Evolutionary conservation across 1,140 invertebrate genomes (phyloP).

Genomic region (Macrobrachium nipponense): DNA sequence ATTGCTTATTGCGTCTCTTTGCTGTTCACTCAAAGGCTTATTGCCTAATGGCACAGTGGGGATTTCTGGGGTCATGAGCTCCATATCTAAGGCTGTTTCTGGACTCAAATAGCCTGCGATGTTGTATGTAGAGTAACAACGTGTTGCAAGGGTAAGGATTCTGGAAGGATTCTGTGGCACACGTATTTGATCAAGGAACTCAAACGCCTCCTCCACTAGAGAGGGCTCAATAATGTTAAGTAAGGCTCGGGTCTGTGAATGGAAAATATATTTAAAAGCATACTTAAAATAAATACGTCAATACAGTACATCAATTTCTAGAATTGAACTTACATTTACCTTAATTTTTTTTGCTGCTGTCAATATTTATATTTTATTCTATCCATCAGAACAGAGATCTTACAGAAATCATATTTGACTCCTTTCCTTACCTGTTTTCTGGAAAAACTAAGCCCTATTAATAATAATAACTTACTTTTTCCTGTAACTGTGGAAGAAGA

Average conservation of each 20-base stretch:
- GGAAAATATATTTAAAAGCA: constrained; percentile 20
- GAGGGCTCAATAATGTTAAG: constrained; percentile 85
- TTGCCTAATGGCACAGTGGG: constrained; percentile 22
- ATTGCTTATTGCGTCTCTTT: constrained; percentile 15
- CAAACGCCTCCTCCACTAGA: constrained; percentile 85
- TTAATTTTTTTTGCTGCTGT: too few relatives aligned
- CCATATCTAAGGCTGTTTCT: constrained; percentile 59
- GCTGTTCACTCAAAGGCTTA: not conserved
- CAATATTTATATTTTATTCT: not conserved
- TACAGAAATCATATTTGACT: too few relatives aligned
- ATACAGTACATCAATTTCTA: not conserved
- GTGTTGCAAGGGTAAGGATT: constrained; percentile 55
- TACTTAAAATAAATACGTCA: not conserved
- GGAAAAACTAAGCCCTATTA: too few relatives aligned
- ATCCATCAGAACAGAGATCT: not conserved
- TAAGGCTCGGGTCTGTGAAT: constrained; percentile 77
- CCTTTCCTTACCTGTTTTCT: too few relatives aligned
- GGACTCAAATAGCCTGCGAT: constrained; percentile 61
- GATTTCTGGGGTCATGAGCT: constrained; percentile 42
- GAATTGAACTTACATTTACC: not conserved
- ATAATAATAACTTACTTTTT: constrained; percentile 41
- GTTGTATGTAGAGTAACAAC: constrained; percentile 54
- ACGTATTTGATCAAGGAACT: constrained; percentile 81
- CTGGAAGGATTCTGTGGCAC: constrained; percentile 65
- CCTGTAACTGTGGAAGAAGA: constrained; percentile 48